phyloP scores from a whole-genome alignment of 1,140 invertebrate genomes.

The Macrobrachium nipponense region DNA sequence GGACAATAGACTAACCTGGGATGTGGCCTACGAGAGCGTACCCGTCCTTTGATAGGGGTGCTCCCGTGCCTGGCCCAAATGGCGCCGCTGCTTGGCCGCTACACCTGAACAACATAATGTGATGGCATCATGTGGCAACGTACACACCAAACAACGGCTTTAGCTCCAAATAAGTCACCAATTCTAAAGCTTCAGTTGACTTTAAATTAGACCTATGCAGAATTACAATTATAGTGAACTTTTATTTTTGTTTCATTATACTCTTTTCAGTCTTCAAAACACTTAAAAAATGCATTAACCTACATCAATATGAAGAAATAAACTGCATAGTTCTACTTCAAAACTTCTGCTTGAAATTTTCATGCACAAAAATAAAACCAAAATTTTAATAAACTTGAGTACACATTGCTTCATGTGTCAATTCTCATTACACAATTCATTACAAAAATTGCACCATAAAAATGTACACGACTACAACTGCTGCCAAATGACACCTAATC shows the following conservation, averaged over 20 bases:
- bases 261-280: too few species aligned
- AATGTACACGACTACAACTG: conserved; percentile 22
- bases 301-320: too few species aligned
- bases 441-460: conserved; percentile 29
- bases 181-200: conserved; percentile 5
- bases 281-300: too few species aligned
- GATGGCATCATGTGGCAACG: conserved; percentile 60
- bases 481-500: conserved; percentile 36
- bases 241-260: not conserved
- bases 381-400: conserved; percentile 19
- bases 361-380: conserved; percentile 51
- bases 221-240: conserved; percentile 3
- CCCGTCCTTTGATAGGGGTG: conserved; percentile 93
- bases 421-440: conserved; percentile 30
- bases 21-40: conserved; percentile 74
- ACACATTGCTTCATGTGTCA: conserved; percentile 23
- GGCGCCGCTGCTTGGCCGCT: conserved; percentile 81
- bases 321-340: too few species aligned
- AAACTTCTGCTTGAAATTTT: not conserved
- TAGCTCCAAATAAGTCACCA: conserved; percentile 10
- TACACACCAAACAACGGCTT: conserved; percentile 54
- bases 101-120: conserved; percentile 74
- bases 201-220: conserved; percentile 22
- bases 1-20: conserved; percentile 66
- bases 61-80: conserved; percentile 86